A percentile compares a stretch with the other conserved stretches of the same genome.
phyloP scores from a whole-genome alignment of 1,140 invertebrate species.

The Papilio xuthus region DNA sequence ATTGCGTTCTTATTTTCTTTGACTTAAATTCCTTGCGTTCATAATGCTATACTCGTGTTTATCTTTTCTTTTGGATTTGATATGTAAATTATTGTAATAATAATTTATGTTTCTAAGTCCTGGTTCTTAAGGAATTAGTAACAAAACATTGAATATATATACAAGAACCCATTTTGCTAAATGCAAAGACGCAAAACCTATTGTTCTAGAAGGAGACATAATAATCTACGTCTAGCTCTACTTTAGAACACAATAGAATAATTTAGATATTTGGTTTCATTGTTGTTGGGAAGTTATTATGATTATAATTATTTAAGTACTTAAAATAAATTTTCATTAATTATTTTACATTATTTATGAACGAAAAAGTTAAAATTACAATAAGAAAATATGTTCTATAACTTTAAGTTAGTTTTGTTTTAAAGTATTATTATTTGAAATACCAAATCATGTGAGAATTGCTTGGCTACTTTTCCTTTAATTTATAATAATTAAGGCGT shows the following conservation, averaged over 20 bases:
- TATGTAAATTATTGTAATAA: neutral
- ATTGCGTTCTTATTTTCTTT: slow-evolving; percentile 20
- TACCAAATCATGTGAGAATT: no score
- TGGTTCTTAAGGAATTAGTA: slow-evolving; percentile 2
- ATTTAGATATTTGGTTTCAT: neutral
- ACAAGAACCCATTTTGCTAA: neutral
- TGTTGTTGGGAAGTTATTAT: neutral
- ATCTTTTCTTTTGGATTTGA: neutral
- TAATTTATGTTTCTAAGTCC: neutral
- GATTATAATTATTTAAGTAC: no score
- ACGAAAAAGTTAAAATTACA: no score
- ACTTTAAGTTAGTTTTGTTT: no score
- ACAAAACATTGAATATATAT: slow-evolving; percentile 7
- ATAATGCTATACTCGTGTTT: neutral
- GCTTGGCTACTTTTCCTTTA: no score
- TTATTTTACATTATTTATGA: neutral
- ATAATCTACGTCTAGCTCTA: slow-evolving; percentile 11
- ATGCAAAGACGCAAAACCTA: neutral
- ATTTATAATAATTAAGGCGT: no score
- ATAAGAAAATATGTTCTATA: no score
- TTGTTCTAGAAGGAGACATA: neutral
- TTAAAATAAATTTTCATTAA: neutral
- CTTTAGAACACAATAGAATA: neutral
- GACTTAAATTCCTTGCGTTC: neutral
- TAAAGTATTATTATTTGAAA: no score